Conservation (phyloP, 2,888 invertebrate genomes). For the Yponomeuta sedellus region DNA sequence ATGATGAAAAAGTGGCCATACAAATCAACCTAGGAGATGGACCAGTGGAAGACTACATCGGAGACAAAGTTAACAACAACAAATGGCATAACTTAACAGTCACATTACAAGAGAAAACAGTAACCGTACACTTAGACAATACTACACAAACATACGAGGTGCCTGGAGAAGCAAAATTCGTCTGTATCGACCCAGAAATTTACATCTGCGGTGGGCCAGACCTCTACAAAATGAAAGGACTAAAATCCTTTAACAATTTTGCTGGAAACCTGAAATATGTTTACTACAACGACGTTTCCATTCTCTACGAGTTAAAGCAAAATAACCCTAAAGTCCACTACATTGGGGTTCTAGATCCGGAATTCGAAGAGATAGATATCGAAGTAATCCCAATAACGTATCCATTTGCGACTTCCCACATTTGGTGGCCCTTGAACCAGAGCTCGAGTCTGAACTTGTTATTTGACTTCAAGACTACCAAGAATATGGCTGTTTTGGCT, state of each 20-base stretch:
- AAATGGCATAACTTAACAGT: slow-evolving; percentile 95
- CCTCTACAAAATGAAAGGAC: slow-evolving; percentile 87
- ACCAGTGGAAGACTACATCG: slow-evolving; percentile 81
- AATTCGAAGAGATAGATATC: slow-evolving; percentile 89
- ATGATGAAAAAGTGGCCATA: slow-evolving; percentile 88
- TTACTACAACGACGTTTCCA: slow-evolving; percentile 94
- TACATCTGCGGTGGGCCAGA: slow-evolving; percentile 94
- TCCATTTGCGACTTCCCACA: slow-evolving; percentile 92
- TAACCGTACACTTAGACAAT: slow-evolving; percentile 86
- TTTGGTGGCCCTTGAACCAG: slow-evolving; percentile 90
- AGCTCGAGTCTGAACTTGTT: slow-evolving; percentile 84
- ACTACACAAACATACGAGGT: slow-evolving; percentile 82
- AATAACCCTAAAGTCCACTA: slow-evolving; percentile 91
- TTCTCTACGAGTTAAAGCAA: slow-evolving; percentile 90
- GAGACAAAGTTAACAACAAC: slow-evolving; percentile 82
- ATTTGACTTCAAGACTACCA: slow-evolving; percentile 91
- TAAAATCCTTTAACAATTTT: slow-evolving; percentile 89
- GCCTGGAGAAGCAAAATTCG: slow-evolving; percentile 79
- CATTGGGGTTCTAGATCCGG: slow-evolving; percentile 86
- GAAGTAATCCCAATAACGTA: slow-evolving; percentile 93
- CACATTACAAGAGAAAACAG: slow-evolving; percentile 83
- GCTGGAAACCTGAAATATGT: slow-evolving; percentile 94
- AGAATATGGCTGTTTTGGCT: slow-evolving; percentile 89
- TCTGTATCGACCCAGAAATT: slow-evolving; percentile 95
- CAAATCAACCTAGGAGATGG: slow-evolving; percentile 93